Evolutionary conservation across 2,113 vertebrate genomes (phyloP), one percentile per base, ranked within the genome.

Genomic region (Stegastes partitus): DNA sequence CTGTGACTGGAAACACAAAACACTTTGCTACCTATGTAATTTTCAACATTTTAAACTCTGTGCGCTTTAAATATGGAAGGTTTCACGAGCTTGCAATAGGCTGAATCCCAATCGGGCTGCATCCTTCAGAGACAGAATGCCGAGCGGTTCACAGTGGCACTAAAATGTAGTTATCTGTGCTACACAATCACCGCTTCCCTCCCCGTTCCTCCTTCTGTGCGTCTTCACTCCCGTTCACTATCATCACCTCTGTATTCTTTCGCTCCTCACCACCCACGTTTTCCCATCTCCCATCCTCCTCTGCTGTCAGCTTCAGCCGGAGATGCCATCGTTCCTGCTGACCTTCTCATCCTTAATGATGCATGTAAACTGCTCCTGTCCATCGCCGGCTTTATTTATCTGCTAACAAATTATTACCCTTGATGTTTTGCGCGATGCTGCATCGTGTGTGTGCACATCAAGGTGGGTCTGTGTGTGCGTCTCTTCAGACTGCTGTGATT

Each of bases 281-380:
- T 63, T 44, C 50, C 39, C 42, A 7, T 65, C 67, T 62, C 49
- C 67, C 55, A 2, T 59, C 71, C 73, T 70, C 80, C 72, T 79
- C 44, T 28, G 59, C 88, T 81, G 86, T 91, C 91, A 87, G 62
- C 74, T 62, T 69, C 21, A 63, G 66, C 53, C 65, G 12, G 31
- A 81, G 81, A 82, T 37, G 71, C 82, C 58, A 88, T 91, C 77
- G 72, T 55, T 93, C 85, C 79, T 68, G 55, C 54, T 88, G 92
- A 93, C 91, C 92, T 93, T 94, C 93, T 91, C 78, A 15, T 89
- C 87, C 81, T 74, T 94, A 93, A 93, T 93, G 91, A 91, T 89
- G 90, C 91, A 90, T 88, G 81, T 88, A 91, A 94, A 91, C 89
- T 70, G 86, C 74, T 83, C 84, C 88, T 85, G 88, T 91, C 83